Evolutionary conservation across 2,797 vertebrate genomes (phyloP).

Genomic region (Gephyroberyx darwinii): DNA sequence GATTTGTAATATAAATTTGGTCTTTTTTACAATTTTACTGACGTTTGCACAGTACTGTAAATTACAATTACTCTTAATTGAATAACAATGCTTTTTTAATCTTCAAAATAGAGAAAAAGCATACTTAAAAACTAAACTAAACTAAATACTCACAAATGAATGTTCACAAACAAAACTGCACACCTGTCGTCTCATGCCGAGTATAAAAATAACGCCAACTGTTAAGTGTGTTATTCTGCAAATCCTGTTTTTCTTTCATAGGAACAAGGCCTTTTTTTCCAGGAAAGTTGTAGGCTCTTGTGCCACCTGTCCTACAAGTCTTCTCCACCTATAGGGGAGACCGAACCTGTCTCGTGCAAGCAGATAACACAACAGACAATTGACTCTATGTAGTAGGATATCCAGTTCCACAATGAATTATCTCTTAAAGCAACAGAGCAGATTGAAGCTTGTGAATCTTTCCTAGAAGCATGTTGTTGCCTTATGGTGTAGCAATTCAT

Average conservation of each 20-base stretch:
- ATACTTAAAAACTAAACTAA: too few relatives aligned
- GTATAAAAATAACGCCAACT: conserved; percentile 3
- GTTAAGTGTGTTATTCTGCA: conserved; percentile 1
- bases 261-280: not conserved
- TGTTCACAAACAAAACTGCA: too few relatives aligned
- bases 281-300: too few relatives aligned
- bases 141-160: too few relatives aligned
- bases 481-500: not conserved
- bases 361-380: not conserved
- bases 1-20: too few relatives aligned
- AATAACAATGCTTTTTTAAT: too few relatives aligned
- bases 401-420: not conserved
- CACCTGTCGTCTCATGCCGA: not conserved
- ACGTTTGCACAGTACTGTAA: too few relatives aligned
- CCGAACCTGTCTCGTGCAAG: too few relatives aligned
- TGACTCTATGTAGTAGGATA: not conserved
- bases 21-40: too few relatives aligned
- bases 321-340: too few relatives aligned
- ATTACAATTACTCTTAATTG: not conserved
- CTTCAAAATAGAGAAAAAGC: too few relatives aligned
- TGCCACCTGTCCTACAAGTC: too few relatives aligned
- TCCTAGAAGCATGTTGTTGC: not conserved
- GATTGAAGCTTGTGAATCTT: not conserved
- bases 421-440: not conserved
- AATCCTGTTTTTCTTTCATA: conserved; percentile 10